Conservation (phyloP, 2,797 vertebrate species). For the Clarias laeviceps region DNA sequence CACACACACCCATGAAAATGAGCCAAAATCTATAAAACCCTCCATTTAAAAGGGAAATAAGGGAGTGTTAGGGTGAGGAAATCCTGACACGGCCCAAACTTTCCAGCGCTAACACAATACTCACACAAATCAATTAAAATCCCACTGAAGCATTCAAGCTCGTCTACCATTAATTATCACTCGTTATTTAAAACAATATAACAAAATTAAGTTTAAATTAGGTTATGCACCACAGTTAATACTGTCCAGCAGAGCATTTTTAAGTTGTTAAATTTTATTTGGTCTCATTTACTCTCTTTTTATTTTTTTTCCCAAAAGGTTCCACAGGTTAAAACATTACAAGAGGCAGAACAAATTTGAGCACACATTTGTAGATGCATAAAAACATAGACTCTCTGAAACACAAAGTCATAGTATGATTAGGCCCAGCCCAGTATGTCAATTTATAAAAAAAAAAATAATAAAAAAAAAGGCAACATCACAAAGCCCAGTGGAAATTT, state of each 20-base stretch:
- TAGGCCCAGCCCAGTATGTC: slow-evolving; percentile 82
- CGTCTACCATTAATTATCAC: neutral
- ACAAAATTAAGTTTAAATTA: neutral
- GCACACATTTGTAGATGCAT: slow-evolving; percentile 39
- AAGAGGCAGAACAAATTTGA: slow-evolving; percentile 67
- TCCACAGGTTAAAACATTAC: slow-evolving; percentile 80
- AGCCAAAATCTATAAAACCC: slow-evolving; percentile 20
- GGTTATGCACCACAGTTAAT: neutral
- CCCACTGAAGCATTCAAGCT: neutral
- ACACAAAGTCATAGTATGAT: slow-evolving; percentile 70
- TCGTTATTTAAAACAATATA: neutral
- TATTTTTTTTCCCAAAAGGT: slow-evolving; percentile 55
- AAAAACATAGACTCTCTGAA: slow-evolving; percentile 68
- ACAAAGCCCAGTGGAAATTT: slow-evolving; percentile 61
- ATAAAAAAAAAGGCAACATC: slow-evolving; percentile 45
- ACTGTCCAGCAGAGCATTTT: slow-evolving; percentile 15
- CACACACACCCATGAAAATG: neutral
- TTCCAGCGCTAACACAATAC: slow-evolving; percentile 24
- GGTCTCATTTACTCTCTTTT: slow-evolving; percentile 67
- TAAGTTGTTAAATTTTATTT: slow-evolving; percentile 79
- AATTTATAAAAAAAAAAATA: slow-evolving; percentile 66
- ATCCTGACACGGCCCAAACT: slow-evolving; percentile 36
- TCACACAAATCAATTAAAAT: neutral
- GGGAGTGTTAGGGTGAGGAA: slow-evolving; percentile 33
- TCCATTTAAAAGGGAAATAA: slow-evolving; percentile 31